phyloP scores from a whole-genome alignment of 2,797 vertebrate genomes.

The Crypturellus tataupa region DNA sequence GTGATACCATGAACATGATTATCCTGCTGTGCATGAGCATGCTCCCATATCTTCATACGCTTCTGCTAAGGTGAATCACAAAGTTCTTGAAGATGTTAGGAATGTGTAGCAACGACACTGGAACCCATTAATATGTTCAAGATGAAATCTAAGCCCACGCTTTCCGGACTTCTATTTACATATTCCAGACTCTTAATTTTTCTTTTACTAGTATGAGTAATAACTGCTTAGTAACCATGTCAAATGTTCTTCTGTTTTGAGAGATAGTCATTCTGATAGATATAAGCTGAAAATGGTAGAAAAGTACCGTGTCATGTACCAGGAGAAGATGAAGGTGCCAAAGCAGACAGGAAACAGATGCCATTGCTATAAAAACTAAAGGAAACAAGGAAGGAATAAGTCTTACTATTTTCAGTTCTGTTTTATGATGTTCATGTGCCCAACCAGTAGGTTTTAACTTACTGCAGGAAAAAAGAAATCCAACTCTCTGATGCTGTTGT shows the following conservation, averaged over 20 bases:
- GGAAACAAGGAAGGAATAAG: background rate
- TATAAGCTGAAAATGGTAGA: background rate
- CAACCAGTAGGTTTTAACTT: background rate
- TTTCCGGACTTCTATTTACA: background rate
- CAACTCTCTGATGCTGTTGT: background rate
- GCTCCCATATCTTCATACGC: background rate
- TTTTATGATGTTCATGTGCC: background rate
- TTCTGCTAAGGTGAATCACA: background rate
- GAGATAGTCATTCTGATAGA: background rate
- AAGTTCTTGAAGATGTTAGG: background rate
- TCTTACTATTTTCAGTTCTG: background rate
- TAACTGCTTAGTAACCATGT: background rate
- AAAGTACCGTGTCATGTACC: background rate
- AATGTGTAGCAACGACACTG: background rate
- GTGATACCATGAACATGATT: background rate
- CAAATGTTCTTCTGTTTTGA: background rate
- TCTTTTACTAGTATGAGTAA: background rate
- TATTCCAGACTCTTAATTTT: background rate
- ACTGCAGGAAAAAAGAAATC: background rate
- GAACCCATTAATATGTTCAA: background rate
- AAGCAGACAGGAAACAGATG: background rate
- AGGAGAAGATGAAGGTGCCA: background rate
- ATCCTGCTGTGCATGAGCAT: background rate
- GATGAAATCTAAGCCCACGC: background rate
- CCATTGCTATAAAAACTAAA: background rate